A percentile compares a stretch with the other conserved stretches of the same genome.
phyloP scores from a whole-genome alignment of 2,113 vertebrate species.

The Sitta europaea region DNA sequence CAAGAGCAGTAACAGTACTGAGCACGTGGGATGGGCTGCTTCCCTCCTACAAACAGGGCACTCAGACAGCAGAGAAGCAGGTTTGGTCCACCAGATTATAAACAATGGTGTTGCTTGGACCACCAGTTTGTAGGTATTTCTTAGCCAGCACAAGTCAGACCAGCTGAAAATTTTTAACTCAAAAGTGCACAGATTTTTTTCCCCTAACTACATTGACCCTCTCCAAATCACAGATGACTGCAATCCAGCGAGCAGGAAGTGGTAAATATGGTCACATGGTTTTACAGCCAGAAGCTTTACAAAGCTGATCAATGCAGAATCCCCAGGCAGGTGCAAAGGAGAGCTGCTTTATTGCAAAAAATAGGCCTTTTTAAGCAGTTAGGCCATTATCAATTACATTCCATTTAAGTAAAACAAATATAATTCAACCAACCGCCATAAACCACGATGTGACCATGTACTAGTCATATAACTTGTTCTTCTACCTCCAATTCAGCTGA shows the following conservation, averaged over 20 bases:
- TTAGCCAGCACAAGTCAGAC: not conserved
- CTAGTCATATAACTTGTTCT: not conserved
- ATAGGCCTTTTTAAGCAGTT: not conserved
- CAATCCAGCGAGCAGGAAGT: accelerated
- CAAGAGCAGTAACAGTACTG: accelerated
- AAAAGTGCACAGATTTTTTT: not conserved
- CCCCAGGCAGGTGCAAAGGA: not conserved
- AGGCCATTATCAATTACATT: not conserved
- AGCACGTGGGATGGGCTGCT: not conserved
- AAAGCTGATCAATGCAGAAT: not conserved
- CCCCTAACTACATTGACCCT: accelerated
- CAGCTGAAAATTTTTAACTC: not conserved
- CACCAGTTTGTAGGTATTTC: not conserved
- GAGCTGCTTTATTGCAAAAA: not conserved
- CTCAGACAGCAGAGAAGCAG: not conserved
- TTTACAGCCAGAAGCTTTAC: not conserved
- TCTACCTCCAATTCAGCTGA: not conserved
- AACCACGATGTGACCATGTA: not conserved
- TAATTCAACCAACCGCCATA: not conserved
- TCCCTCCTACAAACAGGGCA: not conserved
- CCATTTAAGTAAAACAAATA: not conserved
- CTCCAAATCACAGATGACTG: not conserved
- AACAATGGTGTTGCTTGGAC: not conserved
- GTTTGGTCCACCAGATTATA: not conserved
- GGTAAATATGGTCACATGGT: not conserved